phyloP scores from a whole-genome alignment of 2,888 invertebrate genomes.

The Dascillus cervinus region DNA sequence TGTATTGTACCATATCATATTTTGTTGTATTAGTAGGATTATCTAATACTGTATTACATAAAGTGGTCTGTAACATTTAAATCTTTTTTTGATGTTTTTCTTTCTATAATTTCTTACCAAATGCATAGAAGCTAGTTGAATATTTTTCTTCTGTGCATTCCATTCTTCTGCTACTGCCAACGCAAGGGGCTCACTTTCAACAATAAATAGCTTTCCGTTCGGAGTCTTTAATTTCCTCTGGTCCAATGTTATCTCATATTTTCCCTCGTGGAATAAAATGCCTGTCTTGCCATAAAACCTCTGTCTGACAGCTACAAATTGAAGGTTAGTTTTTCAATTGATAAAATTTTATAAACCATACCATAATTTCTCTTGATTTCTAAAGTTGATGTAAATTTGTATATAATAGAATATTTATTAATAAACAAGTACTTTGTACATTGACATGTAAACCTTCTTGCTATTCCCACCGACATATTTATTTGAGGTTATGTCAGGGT shows the following conservation, averaged over 20 bases:
- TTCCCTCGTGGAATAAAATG: conserved; percentile 59
- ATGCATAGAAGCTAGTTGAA: conserved; percentile 80
- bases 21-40: conserved; percentile 79
- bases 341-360: too few species aligned
- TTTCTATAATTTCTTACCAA: conserved; percentile 50
- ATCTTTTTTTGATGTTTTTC: neutral
- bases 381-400: too few species aligned
- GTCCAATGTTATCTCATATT: conserved; percentile 83
- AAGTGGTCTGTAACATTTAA: conserved; percentile 57
- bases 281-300: conserved; percentile 69
- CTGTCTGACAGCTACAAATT: conserved; percentile 51
- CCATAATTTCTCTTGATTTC: too few species aligned
- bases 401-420: too few species aligned
- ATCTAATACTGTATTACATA: conserved; percentile 87
- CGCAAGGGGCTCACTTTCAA: conserved; percentile 82
- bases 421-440: too few species aligned
- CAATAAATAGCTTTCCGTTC: conserved; percentile 64
- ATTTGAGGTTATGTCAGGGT: too few species aligned
- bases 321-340: too few species aligned
- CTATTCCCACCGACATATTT: too few species aligned
- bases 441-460: too few species aligned
- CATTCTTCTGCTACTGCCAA: conserved; percentile 92
- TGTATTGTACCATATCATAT: conserved; percentile 66
- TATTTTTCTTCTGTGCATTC: conserved; percentile 73
- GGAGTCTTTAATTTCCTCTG: conserved; percentile 88